Percentiles rank a stretch among this genome's conserved stretches.
phyloP scores from a whole-genome alignment of 2,797 vertebrate genomes.

The Valencia hispanica region DNA sequence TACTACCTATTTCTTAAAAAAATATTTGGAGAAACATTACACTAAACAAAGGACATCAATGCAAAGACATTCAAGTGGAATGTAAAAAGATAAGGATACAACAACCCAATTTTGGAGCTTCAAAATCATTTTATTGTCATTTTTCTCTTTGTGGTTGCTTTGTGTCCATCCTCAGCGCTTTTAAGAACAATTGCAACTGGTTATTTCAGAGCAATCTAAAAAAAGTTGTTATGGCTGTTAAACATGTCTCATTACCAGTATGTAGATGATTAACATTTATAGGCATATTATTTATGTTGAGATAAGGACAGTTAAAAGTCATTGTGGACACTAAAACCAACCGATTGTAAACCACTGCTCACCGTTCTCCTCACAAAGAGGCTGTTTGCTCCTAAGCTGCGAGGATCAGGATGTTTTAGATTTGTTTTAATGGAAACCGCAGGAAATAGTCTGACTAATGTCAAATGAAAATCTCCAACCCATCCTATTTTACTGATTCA shows the following conservation, averaged over 20 bases:
- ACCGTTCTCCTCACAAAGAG: constrained; percentile 24
- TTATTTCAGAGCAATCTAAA: constrained; percentile 24
- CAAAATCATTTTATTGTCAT: constrained; percentile 17
- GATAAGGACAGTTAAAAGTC: constrained; percentile 79
- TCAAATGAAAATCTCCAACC: constrained; percentile 29
- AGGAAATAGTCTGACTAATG: background rate
- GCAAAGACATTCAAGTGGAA: constrained; percentile 49
- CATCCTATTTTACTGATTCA: constrained; percentile 45
- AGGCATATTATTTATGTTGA: constrained; percentile 84
- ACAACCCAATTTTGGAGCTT: constrained; percentile 28
- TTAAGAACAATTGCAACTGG: constrained; percentile 9
- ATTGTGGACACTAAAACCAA: constrained; percentile 53
- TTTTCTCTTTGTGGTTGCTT: constrained; percentile 25
- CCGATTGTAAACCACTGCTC: constrained; percentile 36
- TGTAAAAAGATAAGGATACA: constrained; percentile 14
- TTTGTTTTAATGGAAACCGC: constrained; percentile 37
- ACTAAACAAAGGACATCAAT: constrained; percentile 2
- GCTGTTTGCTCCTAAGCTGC: constrained; percentile 10
- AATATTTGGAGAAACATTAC: constrained; percentile 29
- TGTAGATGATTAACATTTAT: constrained; percentile 82
- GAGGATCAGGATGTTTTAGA: constrained; percentile 13
- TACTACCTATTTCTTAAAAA: constrained; percentile 66
- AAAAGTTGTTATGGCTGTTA: constrained; percentile 60
- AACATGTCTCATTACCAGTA: constrained; percentile 63
- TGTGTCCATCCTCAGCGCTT: constrained; percentile 3